Base-by-base conservation (phyloP, 2,888 invertebrate species). In the Amiota communis region DNA sequence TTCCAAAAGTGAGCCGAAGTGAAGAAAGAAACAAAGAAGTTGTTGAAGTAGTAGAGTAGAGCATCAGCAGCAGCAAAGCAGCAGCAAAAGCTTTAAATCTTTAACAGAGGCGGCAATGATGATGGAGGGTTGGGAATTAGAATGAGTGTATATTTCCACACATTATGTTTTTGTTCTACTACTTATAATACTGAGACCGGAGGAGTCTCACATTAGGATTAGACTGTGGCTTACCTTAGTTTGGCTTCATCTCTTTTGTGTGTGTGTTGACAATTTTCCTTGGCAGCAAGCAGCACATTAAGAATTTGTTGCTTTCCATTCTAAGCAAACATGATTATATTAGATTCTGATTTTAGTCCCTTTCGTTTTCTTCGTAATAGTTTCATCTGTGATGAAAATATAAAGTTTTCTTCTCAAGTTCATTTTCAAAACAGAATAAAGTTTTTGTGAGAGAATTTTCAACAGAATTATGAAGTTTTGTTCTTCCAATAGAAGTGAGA, bases 391-490 rank as follows among this genome's bases (percentile, higher is more conserved):
- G 36, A 36, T 36, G 20, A 59, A 59, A 20, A 59, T 17, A 17
- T 12, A 63, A 46, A 63, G 23, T 63, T 63, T 23, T 23, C n/a
- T 46, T 23, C 12, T 11, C 36, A 36, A 63, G 61, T 63, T 63
- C 10, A 63, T 20, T 36, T 17, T 63, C 13, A 63, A 46, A 63
- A 46, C 46, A 12, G 3, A n/a, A 12, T 20, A 63, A 63, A 46
- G 23, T 63, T 36, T n/a, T 23, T 15, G 36, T n/a, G 8, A 63
- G 46, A 2, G 36, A 36, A 63, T 63, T 63, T 63, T 63, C 36
- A 53, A 59, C 59, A 59, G 46, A 63, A 36, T 63, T 63, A 63
- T 63, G 46, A 63, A 63, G 46, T 63, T 63, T n/a, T 63, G n/a
- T 59, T 8, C 8, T 8, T 10, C 10, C 1, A 17, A 12, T 59